Evolutionary conservation across 2,888 invertebrate species (phyloP), one percentile per base, ranked within the genome.

Genomic region (Patella pellucida): DNA sequence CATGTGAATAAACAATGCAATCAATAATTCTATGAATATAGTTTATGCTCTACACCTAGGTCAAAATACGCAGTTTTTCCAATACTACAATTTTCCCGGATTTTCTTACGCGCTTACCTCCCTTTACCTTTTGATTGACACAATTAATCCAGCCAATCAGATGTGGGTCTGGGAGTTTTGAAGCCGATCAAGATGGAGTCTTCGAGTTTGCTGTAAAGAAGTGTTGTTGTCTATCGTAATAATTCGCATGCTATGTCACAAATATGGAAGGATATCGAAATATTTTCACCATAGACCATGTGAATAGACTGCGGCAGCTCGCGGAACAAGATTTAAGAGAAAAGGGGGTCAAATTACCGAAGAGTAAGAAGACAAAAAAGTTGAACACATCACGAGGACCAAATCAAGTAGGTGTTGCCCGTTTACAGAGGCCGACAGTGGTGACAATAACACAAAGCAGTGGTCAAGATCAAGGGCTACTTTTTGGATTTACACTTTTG

Each of bases 311-410:
- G 19, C 79, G 85, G 76, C 82, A 84, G 16, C 74, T 88, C 15
- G 83, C 88, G 23, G 83, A 85, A 27, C 84, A 85, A 70, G 89
- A 90, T 82, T 79, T 90, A 52, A 84, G 87, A 76, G 87, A 88
- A 71, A 71, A 86, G 0, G 89, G 89, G 11, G 83, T 89, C 41
- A 89, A 89, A 81, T 82, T 87, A 19, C 89, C 89, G 15, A 89
- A 89, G 79, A 73, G 75, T 15, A 88, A 88, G 79, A 89, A 88
- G 75, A 71, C 81, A 23, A 88, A 87, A 79, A 85, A 85, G 62
- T 70, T 77, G 68, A 79, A 78, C 72, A 78, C 78, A 74, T 78
- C 76, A 4, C 62, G 62, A 23, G 62, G 62, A 62, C 62, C 62
- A 62, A 62, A 62, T 62, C 62, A 62, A 62, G 62, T 62, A 62